A percentile compares a stretch with the other conserved stretches of the same genome.
Evolutionary conservation across 2,797 vertebrate species (phyloP).

Genomic region (Coccyzus lansbergi): DNA sequence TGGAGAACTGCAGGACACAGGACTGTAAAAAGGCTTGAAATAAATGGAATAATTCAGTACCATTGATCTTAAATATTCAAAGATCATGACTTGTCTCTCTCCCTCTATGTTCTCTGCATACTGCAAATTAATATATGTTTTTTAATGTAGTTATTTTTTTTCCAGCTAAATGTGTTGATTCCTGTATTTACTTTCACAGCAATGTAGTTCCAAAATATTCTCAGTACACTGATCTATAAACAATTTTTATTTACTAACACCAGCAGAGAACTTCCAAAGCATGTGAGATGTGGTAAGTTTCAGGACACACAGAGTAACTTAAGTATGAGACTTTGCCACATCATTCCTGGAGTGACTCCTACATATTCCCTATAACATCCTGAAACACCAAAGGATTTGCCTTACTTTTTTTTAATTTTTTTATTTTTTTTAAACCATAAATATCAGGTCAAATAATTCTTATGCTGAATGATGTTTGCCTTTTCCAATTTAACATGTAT

Average conservation of each 20-base stretch:
- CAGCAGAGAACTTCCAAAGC: background rate
- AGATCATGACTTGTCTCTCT: background rate
- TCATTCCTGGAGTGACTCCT: background rate
- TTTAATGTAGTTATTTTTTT: background rate
- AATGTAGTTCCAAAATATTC: background rate
- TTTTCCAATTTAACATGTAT: background rate
- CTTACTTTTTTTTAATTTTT: background rate
- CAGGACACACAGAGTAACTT: background rate
- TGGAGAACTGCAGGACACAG: background rate
- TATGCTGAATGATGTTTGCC: background rate
- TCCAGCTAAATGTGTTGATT: background rate
- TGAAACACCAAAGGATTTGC: background rate
- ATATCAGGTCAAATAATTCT: background rate
- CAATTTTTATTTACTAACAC: background rate
- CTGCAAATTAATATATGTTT: background rate
- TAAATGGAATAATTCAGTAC: background rate
- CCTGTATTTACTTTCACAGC: background rate
- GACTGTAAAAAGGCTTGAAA: background rate
- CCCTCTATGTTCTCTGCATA: background rate
- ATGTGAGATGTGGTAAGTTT: background rate
- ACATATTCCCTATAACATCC: fast-evolving
- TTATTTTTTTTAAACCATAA: background rate
- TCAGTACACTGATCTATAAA: background rate
- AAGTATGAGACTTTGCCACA: background rate
- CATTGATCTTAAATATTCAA: background rate